A percentile compares a stretch with the other conserved stretches of the same genome.
Evolutionary conservation across 1,140 invertebrate genomes (phyloP).

Genomic region (Cecropterus lyciades): DNA sequence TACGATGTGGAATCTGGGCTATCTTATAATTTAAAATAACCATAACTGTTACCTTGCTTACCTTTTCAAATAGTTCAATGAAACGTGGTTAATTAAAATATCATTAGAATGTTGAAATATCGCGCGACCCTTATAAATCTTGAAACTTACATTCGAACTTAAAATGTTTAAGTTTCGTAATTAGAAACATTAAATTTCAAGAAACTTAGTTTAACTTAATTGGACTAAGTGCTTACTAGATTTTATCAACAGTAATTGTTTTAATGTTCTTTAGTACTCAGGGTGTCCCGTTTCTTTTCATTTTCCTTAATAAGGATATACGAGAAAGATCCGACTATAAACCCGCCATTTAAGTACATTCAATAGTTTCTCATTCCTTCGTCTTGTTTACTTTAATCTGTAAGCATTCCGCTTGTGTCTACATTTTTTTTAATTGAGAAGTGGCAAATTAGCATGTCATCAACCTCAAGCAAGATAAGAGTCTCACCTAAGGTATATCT

Average conservation of each 20-base stretch:
- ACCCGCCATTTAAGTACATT: background rate
- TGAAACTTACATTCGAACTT: background rate
- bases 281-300: background rate
- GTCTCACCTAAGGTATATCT: too few species aligned
- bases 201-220: background rate
- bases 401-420: too few species aligned
- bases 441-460: too few species aligned
- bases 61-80: too few species aligned
- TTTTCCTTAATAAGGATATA: constrained; percentile 7
- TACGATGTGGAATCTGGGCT: too few species aligned
- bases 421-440: too few species aligned
- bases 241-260: constrained; percentile 5
- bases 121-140: background rate
- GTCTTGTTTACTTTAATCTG: background rate
- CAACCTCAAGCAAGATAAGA: too few species aligned
- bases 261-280: background rate
- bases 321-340: constrained; percentile 3
- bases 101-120: background rate
- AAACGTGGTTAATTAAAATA: background rate
- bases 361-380: background rate
- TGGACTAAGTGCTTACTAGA: background rate
- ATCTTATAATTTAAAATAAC: too few species aligned
- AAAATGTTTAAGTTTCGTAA: background rate
- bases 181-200: background rate
- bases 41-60: too few species aligned